A percentile compares a stretch with the other conserved stretches of the same genome.
phyloP scores from a whole-genome alignment of 2,797 vertebrate species.

The Setipinna tenuifilis region DNA sequence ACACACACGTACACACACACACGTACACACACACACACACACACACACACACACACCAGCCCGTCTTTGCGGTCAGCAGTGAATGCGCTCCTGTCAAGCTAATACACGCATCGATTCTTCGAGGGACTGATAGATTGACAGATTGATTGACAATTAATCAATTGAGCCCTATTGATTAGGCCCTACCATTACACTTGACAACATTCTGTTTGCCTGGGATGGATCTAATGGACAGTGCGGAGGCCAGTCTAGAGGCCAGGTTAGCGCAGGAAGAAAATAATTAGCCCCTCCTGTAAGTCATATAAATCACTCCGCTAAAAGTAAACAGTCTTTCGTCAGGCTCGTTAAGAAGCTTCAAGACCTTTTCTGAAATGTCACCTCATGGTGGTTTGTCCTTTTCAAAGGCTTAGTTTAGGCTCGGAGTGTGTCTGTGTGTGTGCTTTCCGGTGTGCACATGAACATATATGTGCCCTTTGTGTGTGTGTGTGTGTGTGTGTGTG shows the following conservation, averaged over 20 bases:
- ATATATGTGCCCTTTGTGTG: neutral
- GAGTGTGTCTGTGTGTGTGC: neutral
- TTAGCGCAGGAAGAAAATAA: neutral
- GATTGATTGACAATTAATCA: conserved; percentile 25
- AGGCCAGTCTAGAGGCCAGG: neutral
- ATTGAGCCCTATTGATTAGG: neutral
- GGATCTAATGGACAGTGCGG: neutral
- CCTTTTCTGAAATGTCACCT: conserved; percentile 20
- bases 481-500: neutral
- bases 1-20: neutral
- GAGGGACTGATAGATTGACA: conserved; percentile 1
- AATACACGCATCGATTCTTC: neutral
- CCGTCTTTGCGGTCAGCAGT: neutral
- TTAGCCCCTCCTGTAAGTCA: neutral
- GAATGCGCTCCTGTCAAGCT: neutral
- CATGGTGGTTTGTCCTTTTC: conserved; percentile 17
- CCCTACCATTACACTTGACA: conserved; percentile 3
- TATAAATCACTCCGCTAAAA: neutral
- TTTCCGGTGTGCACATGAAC: neutral
- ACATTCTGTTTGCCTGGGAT: neutral
- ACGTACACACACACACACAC: neutral
- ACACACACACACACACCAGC: neutral
- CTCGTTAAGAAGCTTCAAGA: conserved; percentile 10
- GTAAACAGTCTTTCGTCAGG: conserved; percentile 16
- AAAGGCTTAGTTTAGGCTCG: neutral